phyloP scores from a whole-genome alignment of 2,113 vertebrate species.

The Silurus meridionalis region DNA sequence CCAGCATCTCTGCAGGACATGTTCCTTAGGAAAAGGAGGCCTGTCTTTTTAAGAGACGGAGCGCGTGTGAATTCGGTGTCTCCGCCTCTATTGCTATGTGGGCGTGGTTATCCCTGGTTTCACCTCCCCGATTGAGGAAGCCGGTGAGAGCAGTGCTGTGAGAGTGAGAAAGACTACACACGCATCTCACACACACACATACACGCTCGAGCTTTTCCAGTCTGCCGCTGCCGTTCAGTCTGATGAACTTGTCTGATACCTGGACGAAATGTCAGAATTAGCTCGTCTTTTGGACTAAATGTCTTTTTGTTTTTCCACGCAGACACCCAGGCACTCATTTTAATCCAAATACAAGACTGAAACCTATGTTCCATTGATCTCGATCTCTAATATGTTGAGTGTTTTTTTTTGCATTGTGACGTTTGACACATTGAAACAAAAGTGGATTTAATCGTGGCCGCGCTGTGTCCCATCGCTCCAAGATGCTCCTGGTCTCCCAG shows the following conservation, averaged over 20 bases:
- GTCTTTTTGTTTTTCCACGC: not conserved
- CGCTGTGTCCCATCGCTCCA: slow-evolving; percentile 69
- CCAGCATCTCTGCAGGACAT: not conserved
- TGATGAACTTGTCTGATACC: slow-evolving; percentile 82
- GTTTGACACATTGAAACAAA: slow-evolving; percentile 66
- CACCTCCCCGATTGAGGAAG: slow-evolving; percentile 84
- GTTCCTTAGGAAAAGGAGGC: not conserved
- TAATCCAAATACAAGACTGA: not conserved
- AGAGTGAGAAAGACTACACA: slow-evolving; percentile 72
- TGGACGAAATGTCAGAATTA: slow-evolving; percentile 68
- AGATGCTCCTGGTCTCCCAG: slow-evolving; percentile 82
- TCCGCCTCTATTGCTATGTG: slow-evolving; percentile 80
- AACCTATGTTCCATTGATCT: not conserved
- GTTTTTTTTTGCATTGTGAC: slow-evolving; percentile 54
- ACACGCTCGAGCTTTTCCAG: slow-evolving; percentile 39
- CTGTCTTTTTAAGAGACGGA: slow-evolving; percentile 53
- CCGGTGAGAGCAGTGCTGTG: slow-evolving; percentile 17
- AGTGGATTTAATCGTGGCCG: slow-evolving; percentile 74
- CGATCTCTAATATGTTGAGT: not conserved
- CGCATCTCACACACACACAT: slow-evolving; percentile 60
- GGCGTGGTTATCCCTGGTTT: slow-evolving; percentile 57
- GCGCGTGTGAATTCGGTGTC: slow-evolving; percentile 60
- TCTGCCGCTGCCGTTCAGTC: slow-evolving; percentile 63
- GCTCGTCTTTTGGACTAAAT: slow-evolving; percentile 32
- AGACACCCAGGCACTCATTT: not conserved